A percentile compares a stretch with the other conserved stretches of the same genome.
Conservation (phyloP, 2,797 vertebrate species). For the Rhabdomys pumilio region DNA sequence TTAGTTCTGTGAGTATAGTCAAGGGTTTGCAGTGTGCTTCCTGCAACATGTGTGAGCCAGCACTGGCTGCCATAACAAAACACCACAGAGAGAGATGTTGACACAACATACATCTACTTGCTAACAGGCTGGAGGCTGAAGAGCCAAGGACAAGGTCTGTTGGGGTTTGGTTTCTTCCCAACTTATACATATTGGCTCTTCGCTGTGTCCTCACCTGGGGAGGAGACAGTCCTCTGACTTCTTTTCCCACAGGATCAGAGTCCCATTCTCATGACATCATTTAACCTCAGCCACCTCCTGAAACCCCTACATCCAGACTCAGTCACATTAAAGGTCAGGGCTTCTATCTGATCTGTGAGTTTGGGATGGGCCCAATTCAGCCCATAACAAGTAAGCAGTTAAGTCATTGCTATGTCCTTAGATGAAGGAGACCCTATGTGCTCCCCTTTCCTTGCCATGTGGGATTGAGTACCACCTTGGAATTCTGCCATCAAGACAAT, state of each 20-base stretch:
- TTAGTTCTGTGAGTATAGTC: not conserved
- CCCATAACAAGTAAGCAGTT: not conserved
- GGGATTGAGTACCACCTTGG: not conserved
- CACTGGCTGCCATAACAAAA: not conserved
- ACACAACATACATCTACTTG: not conserved
- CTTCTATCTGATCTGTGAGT: not conserved
- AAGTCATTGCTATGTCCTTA: not conserved
- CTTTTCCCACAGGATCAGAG: not conserved
- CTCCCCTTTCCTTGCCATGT: not conserved
- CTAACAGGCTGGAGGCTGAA: not conserved
- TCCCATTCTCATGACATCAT: not conserved
- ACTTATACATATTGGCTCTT: not conserved
- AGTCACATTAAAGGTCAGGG: not conserved
- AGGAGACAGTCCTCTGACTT: not conserved
- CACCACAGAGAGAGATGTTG: not conserved
- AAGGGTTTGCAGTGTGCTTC: not conserved
- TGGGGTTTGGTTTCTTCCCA: not conserved
- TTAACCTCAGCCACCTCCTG: conserved; percentile 11
- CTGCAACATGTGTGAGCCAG: not conserved
- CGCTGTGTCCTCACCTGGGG: not conserved
- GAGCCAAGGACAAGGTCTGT: not conserved
- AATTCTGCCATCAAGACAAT: not conserved
- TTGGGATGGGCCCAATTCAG: not conserved
- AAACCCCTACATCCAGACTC: not conserved
- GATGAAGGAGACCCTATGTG: not conserved